Percentiles rank a stretch among this genome's conserved stretches.
Conservation (phyloP, 2,888 invertebrate species). For the Pediacus dermestoides region DNA sequence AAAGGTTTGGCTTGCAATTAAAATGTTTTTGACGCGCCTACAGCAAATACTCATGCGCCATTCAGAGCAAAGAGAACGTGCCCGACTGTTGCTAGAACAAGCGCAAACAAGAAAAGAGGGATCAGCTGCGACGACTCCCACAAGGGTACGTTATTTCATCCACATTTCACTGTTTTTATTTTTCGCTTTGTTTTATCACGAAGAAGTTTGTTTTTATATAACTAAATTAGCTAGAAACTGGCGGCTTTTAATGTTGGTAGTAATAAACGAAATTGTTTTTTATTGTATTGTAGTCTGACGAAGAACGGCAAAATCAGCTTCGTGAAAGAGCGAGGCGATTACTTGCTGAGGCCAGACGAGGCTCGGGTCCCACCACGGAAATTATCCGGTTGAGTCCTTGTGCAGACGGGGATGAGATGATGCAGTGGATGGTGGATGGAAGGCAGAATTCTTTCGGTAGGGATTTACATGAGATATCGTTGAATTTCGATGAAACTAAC, state of each 20-base stretch:
- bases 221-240: too few species aligned
- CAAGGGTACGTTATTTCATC: constrained; percentile 47
- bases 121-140: constrained; percentile 44
- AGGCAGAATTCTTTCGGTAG: constrained; percentile 24
- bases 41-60: constrained; percentile 76
- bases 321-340: constrained; percentile 84
- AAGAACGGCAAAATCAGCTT: constrained; percentile 81
- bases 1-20: constrained; percentile 44
- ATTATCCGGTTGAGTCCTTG: constrained; percentile 46
- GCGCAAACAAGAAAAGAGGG: constrained; percentile 62
- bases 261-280: constrained; percentile 1
- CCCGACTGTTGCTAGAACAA: constrained; percentile 77
- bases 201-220: too few species aligned
- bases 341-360: constrained; percentile 80
- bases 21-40: constrained; percentile 48
- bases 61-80: constrained; percentile 80
- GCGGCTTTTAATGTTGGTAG: too few species aligned
- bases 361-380: constrained; percentile 48
- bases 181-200: constrained; percentile 13
- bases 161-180: constrained; percentile 8
- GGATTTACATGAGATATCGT: too few species aligned
- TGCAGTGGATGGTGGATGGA: constrained; percentile 27
- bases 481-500: too few species aligned
- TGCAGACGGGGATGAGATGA: constrained; percentile 36
- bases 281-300: constrained; percentile 57